phyloP scores from a whole-genome alignment of 1,140 invertebrate species.

The Bombyx mori region ASM3026992v2 NC_085118.1:10898501-10899000 shows the following conservation, averaged over 20 bases:
- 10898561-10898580: too few relatives aligned
- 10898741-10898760: background rate
- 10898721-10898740: background rate
- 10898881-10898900: conserved; percentile 87
- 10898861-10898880: conserved; percentile 83
- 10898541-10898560: too few relatives aligned
- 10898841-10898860: conserved; percentile 80
- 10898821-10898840: conserved; percentile 75
- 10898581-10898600: too few relatives aligned
- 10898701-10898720: too few relatives aligned
- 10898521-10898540: too few relatives aligned
- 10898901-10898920: conserved; percentile 93
- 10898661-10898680: too few relatives aligned
- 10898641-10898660: too few relatives aligned
- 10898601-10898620: too few relatives aligned
- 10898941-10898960: conserved; percentile 87
- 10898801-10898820: conserved; percentile 91
- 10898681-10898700: too few relatives aligned
- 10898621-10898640: too few relatives aligned
- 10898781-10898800: conserved; percentile 88
- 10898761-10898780: conserved; percentile 71
- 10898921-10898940: conserved; percentile 91
- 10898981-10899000: conserved; percentile 15
- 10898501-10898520: background rate
- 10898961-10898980: conserved; percentile 84